These are phyloP conservation scores for Limanda limanda DNA, from an alignment of 2,113 vertebrate species.

Conservation along the genomic window DNA sequence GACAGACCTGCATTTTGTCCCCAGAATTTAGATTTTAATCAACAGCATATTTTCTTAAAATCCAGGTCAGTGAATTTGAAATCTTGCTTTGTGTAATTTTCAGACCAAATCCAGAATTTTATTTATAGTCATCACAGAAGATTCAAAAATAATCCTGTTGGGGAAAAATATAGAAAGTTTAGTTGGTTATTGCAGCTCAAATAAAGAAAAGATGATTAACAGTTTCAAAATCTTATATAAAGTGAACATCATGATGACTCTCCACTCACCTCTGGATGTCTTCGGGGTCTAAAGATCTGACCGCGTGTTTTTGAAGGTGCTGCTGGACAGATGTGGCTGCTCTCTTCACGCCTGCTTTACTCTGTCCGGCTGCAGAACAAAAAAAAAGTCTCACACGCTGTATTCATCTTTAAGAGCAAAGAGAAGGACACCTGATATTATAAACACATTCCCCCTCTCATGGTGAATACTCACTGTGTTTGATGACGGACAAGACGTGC, in stretches of 20 bases:
- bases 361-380: constrained; percentile 72
- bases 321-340: constrained; percentile 79
- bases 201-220: not conserved
- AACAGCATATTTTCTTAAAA: too few species aligned
- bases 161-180: constrained; percentile 21
- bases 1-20: too few species aligned
- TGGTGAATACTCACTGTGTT: constrained; percentile 81
- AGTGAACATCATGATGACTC: not conserved
- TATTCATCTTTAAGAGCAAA: not conserved
- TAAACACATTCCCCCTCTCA: not conserved
- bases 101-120: constrained; percentile 76
- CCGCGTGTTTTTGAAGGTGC: constrained; percentile 78
- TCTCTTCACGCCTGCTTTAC: constrained; percentile 78
- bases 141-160: constrained; percentile 86
- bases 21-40: too few species aligned
- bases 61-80: too few species aligned
- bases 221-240: not conserved
- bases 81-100: too few species aligned
- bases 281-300: constrained; percentile 69
- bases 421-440: not conserved
- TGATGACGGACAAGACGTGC: constrained; percentile 80
- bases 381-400: not conserved
- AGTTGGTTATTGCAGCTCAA: not conserved
- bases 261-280: constrained; percentile 82
- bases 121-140: constrained; percentile 85